These are phyloP conservation scores for Aporophyla nigra DNA, from an alignment of 2,888 invertebrate genomes.

Conservation along the genomic window DNA sequence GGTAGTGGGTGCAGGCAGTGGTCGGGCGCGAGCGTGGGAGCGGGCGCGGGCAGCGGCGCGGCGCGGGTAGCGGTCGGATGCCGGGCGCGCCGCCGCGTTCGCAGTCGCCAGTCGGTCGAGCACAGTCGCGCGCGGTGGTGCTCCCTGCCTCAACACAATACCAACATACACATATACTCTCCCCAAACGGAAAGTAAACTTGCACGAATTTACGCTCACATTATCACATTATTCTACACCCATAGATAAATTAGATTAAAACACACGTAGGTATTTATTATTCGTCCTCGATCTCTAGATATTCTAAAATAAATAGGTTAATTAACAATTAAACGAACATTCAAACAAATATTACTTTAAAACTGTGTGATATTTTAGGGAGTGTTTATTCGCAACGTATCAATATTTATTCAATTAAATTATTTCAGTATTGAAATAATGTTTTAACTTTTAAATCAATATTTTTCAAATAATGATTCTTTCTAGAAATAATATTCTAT, in stretches of 20 bases:
- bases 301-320: slow-evolving; percentile 14
- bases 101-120: slow-evolving; percentile 61
- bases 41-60: slow-evolving; percentile 28
- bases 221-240: slow-evolving; percentile 47
- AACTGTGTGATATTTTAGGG: slow-evolving; percentile 30
- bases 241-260: slow-evolving; percentile 21
- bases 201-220: slow-evolving; percentile 40
- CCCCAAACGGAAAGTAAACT: slow-evolving; percentile 56
- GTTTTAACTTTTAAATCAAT: not conserved
- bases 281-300: not conserved
- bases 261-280: slow-evolving; percentile 2
- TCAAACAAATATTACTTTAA: slow-evolving; percentile 40
- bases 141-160: slow-evolving; percentile 40
- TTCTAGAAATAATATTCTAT: not conserved
- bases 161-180: slow-evolving; percentile 40
- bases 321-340: slow-evolving; percentile 17
- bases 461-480: not conserved
- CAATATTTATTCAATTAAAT: not conserved
- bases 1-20: slow-evolving; percentile 39
- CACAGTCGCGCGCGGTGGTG: slow-evolving; percentile 61
- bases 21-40: slow-evolving; percentile 43
- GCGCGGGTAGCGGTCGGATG: slow-evolving; percentile 18
- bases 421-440: not conserved
- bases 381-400: slow-evolving; percentile 39
- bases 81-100: slow-evolving; percentile 36